Evolutionary conservation across 1,140 invertebrate genomes (phyloP).

Genomic region (Bombyx mandarina): DNA sequence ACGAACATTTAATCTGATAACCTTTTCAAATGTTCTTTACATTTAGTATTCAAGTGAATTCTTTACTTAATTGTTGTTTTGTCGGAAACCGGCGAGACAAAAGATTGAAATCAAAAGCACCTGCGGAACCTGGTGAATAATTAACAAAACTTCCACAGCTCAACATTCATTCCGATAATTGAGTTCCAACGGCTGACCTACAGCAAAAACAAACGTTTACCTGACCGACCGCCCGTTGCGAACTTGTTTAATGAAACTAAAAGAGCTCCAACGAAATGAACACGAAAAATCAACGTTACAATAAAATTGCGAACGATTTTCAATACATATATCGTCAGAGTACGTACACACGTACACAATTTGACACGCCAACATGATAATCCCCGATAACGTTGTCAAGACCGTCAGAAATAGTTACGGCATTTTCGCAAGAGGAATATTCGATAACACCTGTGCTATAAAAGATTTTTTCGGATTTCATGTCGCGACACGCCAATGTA

Average conservation of each 20-base stretch:
- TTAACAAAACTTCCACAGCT: slow-evolving; percentile 1
- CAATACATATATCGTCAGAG: background rate
- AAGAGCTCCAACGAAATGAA: too few species aligned
- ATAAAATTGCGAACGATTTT: too few species aligned
- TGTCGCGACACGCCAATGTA: slow-evolving; percentile 14
- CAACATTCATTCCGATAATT: slow-evolving; percentile 10
- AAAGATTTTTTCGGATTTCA: slow-evolving; percentile 9
- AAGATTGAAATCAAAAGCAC: slow-evolving; percentile 3
- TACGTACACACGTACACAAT: slow-evolving; percentile 1
- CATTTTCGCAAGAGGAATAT: slow-evolving; percentile 1
- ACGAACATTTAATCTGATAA: too few species aligned
- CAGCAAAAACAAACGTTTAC: slow-evolving; percentile 17
- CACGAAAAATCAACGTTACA: too few species aligned
- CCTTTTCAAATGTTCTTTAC: too few species aligned
- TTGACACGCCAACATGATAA: slow-evolving; percentile 18
- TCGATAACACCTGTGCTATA: slow-evolving; percentile 8
- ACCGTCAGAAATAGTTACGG: too few species aligned
- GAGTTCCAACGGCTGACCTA: slow-evolving; percentile 2
- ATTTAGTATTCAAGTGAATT: too few species aligned
- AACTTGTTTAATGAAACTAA: slow-evolving; percentile 1
- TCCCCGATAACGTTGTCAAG: slow-evolving; percentile 8
- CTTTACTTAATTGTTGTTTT: background rate
- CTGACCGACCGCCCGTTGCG: slow-evolving; percentile 5
- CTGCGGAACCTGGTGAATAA: slow-evolving; percentile 5
- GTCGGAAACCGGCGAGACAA: slow-evolving; percentile 4